A percentile compares a stretch with the other conserved stretches of the same genome.
Evolutionary conservation across 2,797 vertebrate genomes (phyloP).

Genomic region (Sebastes reedi): DNA sequence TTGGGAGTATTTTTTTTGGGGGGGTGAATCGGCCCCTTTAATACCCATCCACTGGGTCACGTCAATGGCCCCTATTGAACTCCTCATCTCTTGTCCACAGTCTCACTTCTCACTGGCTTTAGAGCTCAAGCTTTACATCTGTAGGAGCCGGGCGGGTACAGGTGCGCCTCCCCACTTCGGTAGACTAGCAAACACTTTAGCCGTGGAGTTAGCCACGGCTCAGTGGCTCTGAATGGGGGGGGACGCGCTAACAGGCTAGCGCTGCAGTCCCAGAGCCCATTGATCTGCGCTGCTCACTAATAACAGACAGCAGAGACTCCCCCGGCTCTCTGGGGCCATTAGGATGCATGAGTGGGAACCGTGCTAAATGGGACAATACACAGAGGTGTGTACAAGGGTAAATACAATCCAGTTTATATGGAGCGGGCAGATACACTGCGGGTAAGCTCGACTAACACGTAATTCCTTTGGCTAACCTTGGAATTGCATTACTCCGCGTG

Average conservation of each 20-base stretch:
- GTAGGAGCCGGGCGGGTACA: conserved; percentile 48
- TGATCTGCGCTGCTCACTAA: conserved; percentile 76
- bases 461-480: conserved; percentile 68
- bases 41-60: conserved; percentile 2
- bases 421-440: conserved; percentile 44
- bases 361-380: conserved; percentile 71
- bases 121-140: conserved; percentile 34
- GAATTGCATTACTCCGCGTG: conserved; percentile 50
- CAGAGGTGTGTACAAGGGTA: conserved; percentile 68
- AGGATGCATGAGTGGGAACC: conserved; percentile 71
- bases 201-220: conserved; percentile 74
- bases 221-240: conserved; percentile 70
- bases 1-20: not conserved
- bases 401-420: conserved; percentile 64
- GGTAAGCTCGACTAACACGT: conserved; percentile 37
- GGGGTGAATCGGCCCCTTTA: not conserved
- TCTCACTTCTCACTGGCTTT: conserved; percentile 28
- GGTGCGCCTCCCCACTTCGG: conserved; percentile 56
- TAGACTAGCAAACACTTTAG: conserved; percentile 67
- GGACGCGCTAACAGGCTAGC: conserved; percentile 64
- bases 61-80: conserved; percentile 32
- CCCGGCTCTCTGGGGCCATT: conserved; percentile 65
- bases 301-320: conserved; percentile 65
- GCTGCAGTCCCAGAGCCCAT: conserved; percentile 66
- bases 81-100: conserved; percentile 8